Conservation (phyloP, 2,797 vertebrate species). For the Tragopan temminckii region DNA sequence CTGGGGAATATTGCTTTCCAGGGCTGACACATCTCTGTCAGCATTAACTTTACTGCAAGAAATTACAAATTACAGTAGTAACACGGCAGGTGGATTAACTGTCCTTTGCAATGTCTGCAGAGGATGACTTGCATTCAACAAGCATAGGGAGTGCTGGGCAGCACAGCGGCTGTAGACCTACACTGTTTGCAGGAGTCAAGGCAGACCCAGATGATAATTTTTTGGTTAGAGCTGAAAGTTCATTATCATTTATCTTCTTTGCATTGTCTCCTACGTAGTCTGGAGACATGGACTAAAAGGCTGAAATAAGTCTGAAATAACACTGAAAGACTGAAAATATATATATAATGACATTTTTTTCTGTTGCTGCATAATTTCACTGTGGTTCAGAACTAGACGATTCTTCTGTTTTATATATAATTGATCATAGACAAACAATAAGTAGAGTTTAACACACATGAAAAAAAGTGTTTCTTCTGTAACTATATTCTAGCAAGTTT, state of each 20-base stretch:
- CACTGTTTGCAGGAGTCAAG: neutral
- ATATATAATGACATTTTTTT: neutral
- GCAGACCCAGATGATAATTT: neutral
- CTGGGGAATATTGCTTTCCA: neutral
- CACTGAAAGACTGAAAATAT: neutral
- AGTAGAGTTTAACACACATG: neutral
- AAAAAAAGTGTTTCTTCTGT: neutral
- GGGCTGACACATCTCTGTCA: neutral
- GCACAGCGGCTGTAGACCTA: neutral
- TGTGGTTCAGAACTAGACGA: neutral
- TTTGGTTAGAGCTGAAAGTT: neutral
- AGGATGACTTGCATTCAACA: neutral
- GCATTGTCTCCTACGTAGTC: neutral
- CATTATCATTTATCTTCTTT: neutral
- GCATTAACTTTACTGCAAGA: neutral
- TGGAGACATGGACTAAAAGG: neutral
- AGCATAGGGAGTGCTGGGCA: neutral
- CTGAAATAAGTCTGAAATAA: neutral
- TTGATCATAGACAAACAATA: neutral
- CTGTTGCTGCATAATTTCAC: neutral
- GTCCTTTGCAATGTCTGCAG: neutral
- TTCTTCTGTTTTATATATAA: neutral
- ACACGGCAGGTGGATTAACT: neutral
- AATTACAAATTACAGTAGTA: neutral
- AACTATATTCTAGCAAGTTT: neutral